Evolutionary conservation across 2,888 invertebrate species (phyloP), one percentile per base, ranked within the genome.

Genomic region (Parascotia fuliginaria): DNA sequence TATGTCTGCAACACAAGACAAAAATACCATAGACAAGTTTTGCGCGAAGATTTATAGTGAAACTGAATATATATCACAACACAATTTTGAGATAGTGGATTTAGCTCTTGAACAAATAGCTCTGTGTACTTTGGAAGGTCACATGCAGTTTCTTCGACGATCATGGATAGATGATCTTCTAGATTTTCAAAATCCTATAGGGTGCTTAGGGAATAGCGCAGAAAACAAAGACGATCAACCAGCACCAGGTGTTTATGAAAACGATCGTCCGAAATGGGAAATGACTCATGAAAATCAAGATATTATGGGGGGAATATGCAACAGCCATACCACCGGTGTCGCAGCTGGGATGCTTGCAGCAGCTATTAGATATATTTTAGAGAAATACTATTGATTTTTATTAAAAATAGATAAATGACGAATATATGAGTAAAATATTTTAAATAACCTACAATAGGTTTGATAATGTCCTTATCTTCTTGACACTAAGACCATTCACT

Each of bases 31-130:
- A 2, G 45, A 65, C 6, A 49, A 48, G 1, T 64, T 71, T 12
- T 85, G 83, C 28, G 40, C 55, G 0, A 65, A 37, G 1, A 63
- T 70, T 0, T 79, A 65, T 45, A 56, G 60, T 6, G 85, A 86
- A 55, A 66, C 71, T 0, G 55, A 75, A 19, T 81, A 70, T 45
- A 78, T 81, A 7, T 71, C 69, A 0, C 9, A 9, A 0, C 57
- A 78, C 38, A 50, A 60, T 1, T 83, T 67, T 43, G 24, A 29
- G 13, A 9, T 60, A 2, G 50, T 65, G 0, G 85, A 85, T 54
- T 61, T 87, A 11, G 43, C 86, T 28, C 42, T 81, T 50, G 85
- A 86, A 65, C 72, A 80, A 12, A 78, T 83, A 6, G 27, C 59
- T 3, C 42, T 83, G 0, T 86, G 85, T 61, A 27, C 70, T 9